Percentiles rank a stretch among this genome's conserved stretches.
Conservation (phyloP, 2,113 vertebrate genomes). For the Heptranchias perlo region DNA sequence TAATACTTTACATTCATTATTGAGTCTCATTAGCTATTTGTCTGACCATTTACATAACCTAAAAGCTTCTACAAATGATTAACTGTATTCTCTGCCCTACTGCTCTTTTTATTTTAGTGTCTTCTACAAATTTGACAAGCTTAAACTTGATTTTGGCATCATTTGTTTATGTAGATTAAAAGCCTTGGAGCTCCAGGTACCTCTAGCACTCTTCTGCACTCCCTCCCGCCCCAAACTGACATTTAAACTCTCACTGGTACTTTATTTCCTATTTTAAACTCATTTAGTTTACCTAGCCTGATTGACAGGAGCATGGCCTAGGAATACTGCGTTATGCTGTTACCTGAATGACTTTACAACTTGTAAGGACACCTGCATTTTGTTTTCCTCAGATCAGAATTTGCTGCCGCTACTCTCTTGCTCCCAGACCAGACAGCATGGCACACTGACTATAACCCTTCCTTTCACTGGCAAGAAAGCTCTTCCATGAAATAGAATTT, state of each 20-base stretch:
- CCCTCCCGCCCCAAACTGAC: neutral
- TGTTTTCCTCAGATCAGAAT: neutral
- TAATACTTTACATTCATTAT: constrained; percentile 33
- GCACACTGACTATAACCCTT: too few relatives aligned
- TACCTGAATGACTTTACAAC: neutral
- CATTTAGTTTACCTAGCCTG: neutral
- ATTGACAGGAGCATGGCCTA: neutral
- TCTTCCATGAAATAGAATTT: too few relatives aligned
- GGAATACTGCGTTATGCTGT: neutral
- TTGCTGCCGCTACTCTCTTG: too few relatives aligned
- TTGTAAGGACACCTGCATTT: neutral
- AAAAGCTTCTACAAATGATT: constrained; percentile 34
- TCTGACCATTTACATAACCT: constrained; percentile 32
- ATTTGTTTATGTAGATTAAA: constrained; percentile 32
- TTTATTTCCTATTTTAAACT: neutral
- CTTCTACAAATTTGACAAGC: constrained; percentile 36
- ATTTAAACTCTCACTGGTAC: neutral
- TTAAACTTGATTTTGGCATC: constrained; percentile 34
- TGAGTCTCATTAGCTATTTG: constrained; percentile 36
- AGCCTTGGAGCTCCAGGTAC: neutral
- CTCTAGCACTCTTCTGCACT: neutral
- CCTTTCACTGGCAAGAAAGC: too few relatives aligned
- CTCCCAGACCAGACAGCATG: too few relatives aligned
- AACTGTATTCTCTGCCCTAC: constrained; percentile 33
- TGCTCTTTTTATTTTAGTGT: constrained; percentile 35